phyloP scores from a whole-genome alignment of 2,888 invertebrate genomes.

The Orthosia cruda region DNA sequence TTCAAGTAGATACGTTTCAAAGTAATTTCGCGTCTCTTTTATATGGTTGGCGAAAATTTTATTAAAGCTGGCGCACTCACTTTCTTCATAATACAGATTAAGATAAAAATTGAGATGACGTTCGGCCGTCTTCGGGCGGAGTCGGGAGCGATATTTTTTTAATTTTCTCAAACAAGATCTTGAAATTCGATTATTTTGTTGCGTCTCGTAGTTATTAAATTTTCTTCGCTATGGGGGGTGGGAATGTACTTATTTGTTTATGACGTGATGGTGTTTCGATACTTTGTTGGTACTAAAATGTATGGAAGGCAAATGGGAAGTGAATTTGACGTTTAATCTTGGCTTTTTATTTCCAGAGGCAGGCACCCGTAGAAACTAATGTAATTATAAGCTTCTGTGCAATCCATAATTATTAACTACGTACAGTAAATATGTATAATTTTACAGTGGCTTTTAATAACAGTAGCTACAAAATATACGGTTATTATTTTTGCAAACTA shows the following conservation, averaged over 20 bases:
- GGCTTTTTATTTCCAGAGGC: background rate
- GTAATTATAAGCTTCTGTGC: no score
- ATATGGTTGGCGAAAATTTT: slow-evolving; percentile 79
- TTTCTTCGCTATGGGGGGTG: slow-evolving; percentile 78
- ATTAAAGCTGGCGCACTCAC: slow-evolving; percentile 79
- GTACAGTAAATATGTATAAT: background rate
- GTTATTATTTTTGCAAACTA: slow-evolving; percentile 22
- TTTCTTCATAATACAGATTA: slow-evolving; percentile 89
- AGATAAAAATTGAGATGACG: slow-evolving; percentile 90
- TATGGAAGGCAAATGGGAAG: slow-evolving; percentile 8
- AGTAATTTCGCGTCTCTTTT: slow-evolving; percentile 78
- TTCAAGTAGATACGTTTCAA: slow-evolving; percentile 68
- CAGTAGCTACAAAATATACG: background rate
- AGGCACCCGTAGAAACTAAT: no score
- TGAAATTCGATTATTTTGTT: slow-evolving; percentile 87
- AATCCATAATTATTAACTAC: no score
- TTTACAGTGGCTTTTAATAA: background rate
- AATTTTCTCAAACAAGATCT: slow-evolving; percentile 89
- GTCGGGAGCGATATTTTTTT: slow-evolving; percentile 87
- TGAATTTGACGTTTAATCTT: slow-evolving; percentile 39
- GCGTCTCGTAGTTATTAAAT: slow-evolving; percentile 85
- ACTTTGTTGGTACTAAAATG: slow-evolving; percentile 46
- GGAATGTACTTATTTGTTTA: slow-evolving; percentile 70
- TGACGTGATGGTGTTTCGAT: slow-evolving; percentile 64
- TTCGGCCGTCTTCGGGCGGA: slow-evolving; percentile 73